Evolutionary conservation across 2,113 vertebrate genomes (phyloP).

Genomic region (Ammodytes dubius): DNA sequence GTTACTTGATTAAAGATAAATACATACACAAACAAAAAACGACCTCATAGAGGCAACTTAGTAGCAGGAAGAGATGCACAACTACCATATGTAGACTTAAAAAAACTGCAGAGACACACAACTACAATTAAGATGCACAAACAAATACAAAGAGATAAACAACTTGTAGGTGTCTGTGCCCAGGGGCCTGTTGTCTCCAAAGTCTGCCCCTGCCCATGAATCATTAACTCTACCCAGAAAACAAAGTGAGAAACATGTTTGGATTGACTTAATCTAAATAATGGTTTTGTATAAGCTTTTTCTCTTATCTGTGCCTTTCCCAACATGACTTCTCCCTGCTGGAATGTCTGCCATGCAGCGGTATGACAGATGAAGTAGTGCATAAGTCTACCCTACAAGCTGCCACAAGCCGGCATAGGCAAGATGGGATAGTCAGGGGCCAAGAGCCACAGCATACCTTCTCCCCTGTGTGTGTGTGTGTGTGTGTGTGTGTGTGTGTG

Average conservation of each 20-base stretch:
- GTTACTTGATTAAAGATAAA: not conserved
- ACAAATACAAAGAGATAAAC: not conserved
- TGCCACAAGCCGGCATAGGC: conserved; percentile 66
- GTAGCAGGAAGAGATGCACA: not conserved
- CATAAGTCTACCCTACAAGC: conserved; percentile 51
- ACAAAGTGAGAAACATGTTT: not conserved
- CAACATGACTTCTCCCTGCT: conserved; percentile 31
- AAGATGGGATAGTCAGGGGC: conserved; percentile 63
- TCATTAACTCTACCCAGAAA: conserved; percentile 18
- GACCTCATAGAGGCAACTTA: not conserved
- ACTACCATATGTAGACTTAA: not conserved
- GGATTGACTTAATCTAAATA: conserved; percentile 29
- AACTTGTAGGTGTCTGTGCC: not conserved
- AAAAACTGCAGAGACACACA: not conserved
- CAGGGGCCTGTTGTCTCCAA: not conserved
- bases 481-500: conserved; percentile 39
- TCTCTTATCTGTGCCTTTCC: conserved; percentile 22
- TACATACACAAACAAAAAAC: not conserved
- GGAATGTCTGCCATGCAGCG: conserved; percentile 68
- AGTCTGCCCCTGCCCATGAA: conserved; percentile 5
- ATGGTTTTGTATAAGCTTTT: not conserved
- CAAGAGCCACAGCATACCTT: conserved; percentile 59
- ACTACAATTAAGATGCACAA: not conserved
- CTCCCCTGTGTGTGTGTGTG: conserved; percentile 23
- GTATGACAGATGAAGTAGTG: conserved; percentile 57